Conservation (phyloP, 2,113 vertebrate species). For the Ornithorhynchus anatinus region DNA sequence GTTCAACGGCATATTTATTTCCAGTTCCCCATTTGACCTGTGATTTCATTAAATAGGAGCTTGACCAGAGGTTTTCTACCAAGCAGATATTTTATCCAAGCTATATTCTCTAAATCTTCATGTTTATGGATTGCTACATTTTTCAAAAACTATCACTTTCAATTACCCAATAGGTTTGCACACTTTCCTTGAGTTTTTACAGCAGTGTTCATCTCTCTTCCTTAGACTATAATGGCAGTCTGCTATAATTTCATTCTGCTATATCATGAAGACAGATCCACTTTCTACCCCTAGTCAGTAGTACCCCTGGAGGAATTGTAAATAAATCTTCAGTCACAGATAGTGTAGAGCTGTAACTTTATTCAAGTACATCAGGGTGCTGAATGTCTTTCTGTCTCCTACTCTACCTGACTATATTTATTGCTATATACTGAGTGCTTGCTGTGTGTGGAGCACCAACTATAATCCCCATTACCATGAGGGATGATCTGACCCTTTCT, state of each 20-base stretch:
- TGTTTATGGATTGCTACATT: slow-evolving; percentile 59
- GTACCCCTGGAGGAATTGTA: background rate
- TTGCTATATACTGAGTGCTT: too few relatives aligned
- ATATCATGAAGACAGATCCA: slow-evolving; percentile 21
- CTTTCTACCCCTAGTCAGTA: slow-evolving; percentile 34
- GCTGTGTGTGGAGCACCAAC: too few relatives aligned
- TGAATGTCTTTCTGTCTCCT: too few relatives aligned
- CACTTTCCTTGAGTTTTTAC: slow-evolving; percentile 28
- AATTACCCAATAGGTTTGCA: slow-evolving; percentile 23
- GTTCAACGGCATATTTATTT: slow-evolving; percentile 68
- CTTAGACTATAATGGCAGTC: slow-evolving; percentile 38
- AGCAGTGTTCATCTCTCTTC: slow-evolving; percentile 43
- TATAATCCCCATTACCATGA: too few relatives aligned
- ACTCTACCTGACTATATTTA: too few relatives aligned
- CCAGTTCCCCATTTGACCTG: slow-evolving; percentile 66
- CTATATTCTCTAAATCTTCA: slow-evolving; percentile 58
- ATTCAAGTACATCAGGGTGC: too few relatives aligned
- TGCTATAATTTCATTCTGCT: slow-evolving; percentile 28
- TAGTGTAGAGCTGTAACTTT: too few relatives aligned
- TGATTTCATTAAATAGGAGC: slow-evolving; percentile 70
- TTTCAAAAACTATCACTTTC: slow-evolving; percentile 60
- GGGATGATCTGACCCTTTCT: too few relatives aligned
- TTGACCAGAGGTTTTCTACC: slow-evolving; percentile 51
- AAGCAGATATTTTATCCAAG: slow-evolving; percentile 59
- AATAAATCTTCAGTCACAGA: too few relatives aligned